Evolutionary conservation across 2,113 vertebrate genomes (phyloP).

Genomic region (Nibea coibor): DNA sequence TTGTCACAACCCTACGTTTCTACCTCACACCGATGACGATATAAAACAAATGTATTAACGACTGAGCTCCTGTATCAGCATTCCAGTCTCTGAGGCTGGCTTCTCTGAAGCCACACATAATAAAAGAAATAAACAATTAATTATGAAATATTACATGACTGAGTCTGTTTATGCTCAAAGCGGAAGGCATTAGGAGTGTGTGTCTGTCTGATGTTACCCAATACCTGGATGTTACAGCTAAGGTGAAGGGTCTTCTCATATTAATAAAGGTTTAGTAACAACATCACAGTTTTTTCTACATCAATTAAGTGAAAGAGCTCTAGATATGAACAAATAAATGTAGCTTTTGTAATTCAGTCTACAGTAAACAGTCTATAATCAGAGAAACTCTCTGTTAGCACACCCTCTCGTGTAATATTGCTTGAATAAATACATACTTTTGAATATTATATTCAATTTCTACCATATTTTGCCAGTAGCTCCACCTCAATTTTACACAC

Average conservation of each 20-base stretch:
- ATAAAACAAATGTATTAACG: slow-evolving; percentile 67
- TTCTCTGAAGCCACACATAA: slow-evolving; percentile 59
- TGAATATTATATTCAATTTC: too few species aligned
- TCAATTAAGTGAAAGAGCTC: background rate
- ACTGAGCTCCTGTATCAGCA: slow-evolving; percentile 69
- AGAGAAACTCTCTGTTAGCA: background rate
- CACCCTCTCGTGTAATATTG: too few species aligned
- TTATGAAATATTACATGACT: slow-evolving; percentile 53
- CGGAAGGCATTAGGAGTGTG: background rate
- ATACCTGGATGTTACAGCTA: background rate
- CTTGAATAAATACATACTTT: too few species aligned
- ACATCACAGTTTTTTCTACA: background rate
- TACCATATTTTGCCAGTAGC: too few species aligned
- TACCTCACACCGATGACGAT: slow-evolving; percentile 75
- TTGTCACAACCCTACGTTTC: slow-evolving; percentile 75
- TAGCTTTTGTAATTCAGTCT: background rate
- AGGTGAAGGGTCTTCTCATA: background rate
- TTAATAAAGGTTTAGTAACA: background rate
- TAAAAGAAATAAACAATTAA: slow-evolving; percentile 71
- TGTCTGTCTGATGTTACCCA: background rate
- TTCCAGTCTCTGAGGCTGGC: slow-evolving; percentile 66
- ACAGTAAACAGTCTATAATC: background rate
- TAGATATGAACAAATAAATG: background rate
- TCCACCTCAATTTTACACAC: too few species aligned
- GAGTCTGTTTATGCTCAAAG: slow-evolving; percentile 30